Conservation (phyloP, 2,113 vertebrate species). For the Gopherus flavomarginatus region DNA sequence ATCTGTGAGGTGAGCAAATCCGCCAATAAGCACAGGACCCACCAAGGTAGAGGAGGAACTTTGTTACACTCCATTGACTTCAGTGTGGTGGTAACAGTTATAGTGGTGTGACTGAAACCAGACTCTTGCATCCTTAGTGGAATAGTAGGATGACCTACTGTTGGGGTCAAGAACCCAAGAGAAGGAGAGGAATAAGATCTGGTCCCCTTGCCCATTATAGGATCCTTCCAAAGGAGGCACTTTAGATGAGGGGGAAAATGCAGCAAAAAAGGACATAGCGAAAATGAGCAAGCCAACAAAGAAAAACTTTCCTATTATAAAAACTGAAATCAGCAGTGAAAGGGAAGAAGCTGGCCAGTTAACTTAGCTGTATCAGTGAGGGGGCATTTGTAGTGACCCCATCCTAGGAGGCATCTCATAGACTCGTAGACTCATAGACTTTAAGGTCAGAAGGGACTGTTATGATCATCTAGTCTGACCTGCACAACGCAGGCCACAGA, state of each 20-base stretch:
- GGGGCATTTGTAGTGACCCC: not conserved
- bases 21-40: too few species aligned
- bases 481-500: too few species aligned
- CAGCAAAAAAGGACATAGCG: not conserved
- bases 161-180: not conserved
- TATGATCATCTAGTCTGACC: too few species aligned
- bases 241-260: not conserved
- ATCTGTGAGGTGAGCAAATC: too few species aligned
- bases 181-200: not conserved
- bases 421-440: too few species aligned
- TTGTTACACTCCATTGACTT: not conserved
- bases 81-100: not conserved
- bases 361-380: not conserved
- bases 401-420: not conserved
- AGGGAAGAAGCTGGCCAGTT: not conserved
- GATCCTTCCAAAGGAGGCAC: accelerated
- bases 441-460: too few species aligned
- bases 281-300: not conserved
- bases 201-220: accelerated
- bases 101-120: accelerated
- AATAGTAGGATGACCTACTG: accelerated
- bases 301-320: accelerated
- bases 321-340: accelerated
- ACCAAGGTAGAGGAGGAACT: too few species aligned
- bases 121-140: accelerated